phyloP scores from a whole-genome alignment of 2,888 invertebrate species.

The Calameuta idolon region DNA sequence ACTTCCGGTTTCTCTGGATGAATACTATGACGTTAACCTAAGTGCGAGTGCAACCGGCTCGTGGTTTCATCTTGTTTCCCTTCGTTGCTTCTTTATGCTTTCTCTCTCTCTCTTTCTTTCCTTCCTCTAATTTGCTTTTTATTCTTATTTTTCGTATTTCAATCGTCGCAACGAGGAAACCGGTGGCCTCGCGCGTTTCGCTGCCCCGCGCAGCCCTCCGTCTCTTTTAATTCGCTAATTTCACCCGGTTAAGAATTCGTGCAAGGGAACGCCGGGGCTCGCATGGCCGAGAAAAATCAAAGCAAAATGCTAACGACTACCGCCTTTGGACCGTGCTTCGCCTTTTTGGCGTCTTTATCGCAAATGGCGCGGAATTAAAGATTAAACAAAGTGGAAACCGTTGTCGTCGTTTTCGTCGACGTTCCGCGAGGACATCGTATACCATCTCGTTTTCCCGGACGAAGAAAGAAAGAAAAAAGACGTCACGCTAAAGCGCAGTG shows the following conservation, averaged over 20 bases:
- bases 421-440: neutral
- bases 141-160: conserved; percentile 20
- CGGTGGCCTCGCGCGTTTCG: conserved; percentile 14
- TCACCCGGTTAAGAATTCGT: conserved; percentile 65
- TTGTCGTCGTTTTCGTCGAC: conserved; percentile 1
- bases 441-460: neutral
- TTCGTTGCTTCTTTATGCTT: neutral
- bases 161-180: conserved; percentile 15
- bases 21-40: neutral
- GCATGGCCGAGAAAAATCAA: conserved; percentile 63
- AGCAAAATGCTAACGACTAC: conserved; percentile 55
- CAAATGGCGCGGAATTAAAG: conserved; percentile 64
- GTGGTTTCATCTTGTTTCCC: neutral
- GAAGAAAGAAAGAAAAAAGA: neutral
- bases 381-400: conserved; percentile 62
- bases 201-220: conserved; percentile 28
- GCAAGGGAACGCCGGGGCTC: conserved; percentile 53
- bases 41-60: neutral
- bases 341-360: conserved; percentile 53
- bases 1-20: neutral
- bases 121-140: conserved; percentile 11
- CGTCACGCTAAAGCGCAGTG: neutral
- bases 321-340: conserved; percentile 34
- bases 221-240: conserved; percentile 65
- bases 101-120: conserved; percentile 19